Percentiles rank a stretch among this genome's conserved stretches.
Evolutionary conservation across 2,888 invertebrate species (phyloP).

Genomic region (Orthonychiurus folsomi): DNA sequence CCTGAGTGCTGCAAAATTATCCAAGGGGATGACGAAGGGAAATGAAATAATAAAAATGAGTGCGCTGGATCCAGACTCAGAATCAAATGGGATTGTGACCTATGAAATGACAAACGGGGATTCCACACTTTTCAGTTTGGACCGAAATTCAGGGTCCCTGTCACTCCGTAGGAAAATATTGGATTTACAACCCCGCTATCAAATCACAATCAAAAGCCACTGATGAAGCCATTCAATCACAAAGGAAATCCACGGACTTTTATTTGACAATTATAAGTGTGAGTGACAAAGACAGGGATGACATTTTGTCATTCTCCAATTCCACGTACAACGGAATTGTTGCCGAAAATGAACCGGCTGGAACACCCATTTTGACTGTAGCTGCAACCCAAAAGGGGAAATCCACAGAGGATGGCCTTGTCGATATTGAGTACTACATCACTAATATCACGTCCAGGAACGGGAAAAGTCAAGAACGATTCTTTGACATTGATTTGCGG

Average conservation of each 20-base stretch:
- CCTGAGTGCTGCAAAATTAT: constrained; percentile 81
- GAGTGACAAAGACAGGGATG: constrained; percentile 49
- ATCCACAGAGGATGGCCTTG: constrained; percentile 41
- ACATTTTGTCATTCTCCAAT: constrained; percentile 51
- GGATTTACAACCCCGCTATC: constrained; percentile 64
- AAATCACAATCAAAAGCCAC: constrained; percentile 77
- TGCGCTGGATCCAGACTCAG: constrained; percentile 81
- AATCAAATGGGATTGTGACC: constrained; percentile 82
- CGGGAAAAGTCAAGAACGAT: constrained; percentile 69
- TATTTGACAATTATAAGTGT: constrained; percentile 66
- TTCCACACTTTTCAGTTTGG: constrained; percentile 61
- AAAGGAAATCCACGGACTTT: constrained; percentile 76
- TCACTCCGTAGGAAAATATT: constrained; percentile 54
- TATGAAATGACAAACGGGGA: constrained; percentile 76
- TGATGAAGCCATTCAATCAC: constrained; percentile 82
- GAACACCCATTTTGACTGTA: constrained; percentile 74
- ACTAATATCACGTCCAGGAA: constrained; percentile 53
- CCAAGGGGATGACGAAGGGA: constrained; percentile 48
- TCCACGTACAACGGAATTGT: constrained; percentile 63
- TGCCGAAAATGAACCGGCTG: constrained; percentile 78
- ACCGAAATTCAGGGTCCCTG: constrained; percentile 69
- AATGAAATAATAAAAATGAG: constrained; percentile 65
- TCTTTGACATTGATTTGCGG: constrained; percentile 83
- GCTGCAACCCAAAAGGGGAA: constrained; percentile 49
- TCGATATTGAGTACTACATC: constrained; percentile 77